phyloP scores from a whole-genome alignment of 2,888 invertebrate genomes.

The Crematogaster levior region DNA sequence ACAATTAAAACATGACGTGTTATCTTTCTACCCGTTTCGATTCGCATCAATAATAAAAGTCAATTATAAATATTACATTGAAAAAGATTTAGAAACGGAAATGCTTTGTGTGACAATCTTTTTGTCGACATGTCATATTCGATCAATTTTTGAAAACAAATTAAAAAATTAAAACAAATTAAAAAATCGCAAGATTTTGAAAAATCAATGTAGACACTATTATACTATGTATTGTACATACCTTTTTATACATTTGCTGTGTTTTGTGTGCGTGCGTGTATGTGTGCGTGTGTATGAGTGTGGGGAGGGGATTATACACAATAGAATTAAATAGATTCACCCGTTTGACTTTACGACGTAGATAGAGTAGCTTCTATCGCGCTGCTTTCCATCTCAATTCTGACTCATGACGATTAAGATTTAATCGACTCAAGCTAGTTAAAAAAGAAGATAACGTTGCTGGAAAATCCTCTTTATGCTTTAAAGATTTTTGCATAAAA shows the following conservation, averaged over 20 bases:
- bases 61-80: not conserved
- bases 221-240: not conserved
- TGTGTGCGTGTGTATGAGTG: no score
- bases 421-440: not conserved
- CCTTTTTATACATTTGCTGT: not conserved
- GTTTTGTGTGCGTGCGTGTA: not conserved
- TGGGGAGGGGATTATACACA: no score
- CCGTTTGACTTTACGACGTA: slow-evolving; percentile 35
- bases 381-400: slow-evolving; percentile 16
- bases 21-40: not conserved
- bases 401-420: slow-evolving; percentile 21
- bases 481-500: not conserved
- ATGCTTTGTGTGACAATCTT: not conserved
- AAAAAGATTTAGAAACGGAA: not conserved
- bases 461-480: slow-evolving; percentile 11
- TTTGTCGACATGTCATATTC: not conserved
- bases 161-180: no score
- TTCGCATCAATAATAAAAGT: no score
- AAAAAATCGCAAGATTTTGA: not conserved
- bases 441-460: not conserved
- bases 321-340: slow-evolving; percentile 42
- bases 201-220: not conserved
- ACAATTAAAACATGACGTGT: not conserved
- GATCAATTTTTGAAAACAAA: not conserved
- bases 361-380: slow-evolving; percentile 3